Evolutionary conservation across 2,888 invertebrate genomes (phyloP).

Genomic region (Drosophila tanythrix): DNA sequence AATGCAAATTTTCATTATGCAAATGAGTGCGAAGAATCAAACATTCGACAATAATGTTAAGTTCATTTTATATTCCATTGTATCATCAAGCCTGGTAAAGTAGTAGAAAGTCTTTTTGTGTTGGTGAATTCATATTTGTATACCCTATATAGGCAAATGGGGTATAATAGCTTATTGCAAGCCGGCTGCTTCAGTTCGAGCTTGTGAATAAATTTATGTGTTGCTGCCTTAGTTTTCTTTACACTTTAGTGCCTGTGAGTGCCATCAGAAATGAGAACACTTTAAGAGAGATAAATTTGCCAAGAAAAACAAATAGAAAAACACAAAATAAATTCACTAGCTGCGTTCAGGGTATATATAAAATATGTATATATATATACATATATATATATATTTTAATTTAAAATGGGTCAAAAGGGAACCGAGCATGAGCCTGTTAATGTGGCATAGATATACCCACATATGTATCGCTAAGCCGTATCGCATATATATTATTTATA

Average conservation of each 20-base stretch:
- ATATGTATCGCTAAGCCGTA: conserved; percentile 13
- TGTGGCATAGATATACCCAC: conserved; percentile 11
- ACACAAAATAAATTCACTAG: background rate
- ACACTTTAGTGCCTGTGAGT: background rate
- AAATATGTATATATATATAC: no score
- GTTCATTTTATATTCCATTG: background rate
- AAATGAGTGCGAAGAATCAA: background rate
- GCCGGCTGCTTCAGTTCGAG: background rate
- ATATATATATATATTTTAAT: no score
- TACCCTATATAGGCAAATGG: background rate
- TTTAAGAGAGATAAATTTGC: background rate
- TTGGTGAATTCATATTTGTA: background rate
- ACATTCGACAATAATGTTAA: background rate
- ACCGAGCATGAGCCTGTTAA: conserved; percentile 25
- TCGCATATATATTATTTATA: conserved; percentile 8
- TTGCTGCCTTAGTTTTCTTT: background rate
- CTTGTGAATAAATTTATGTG: background rate
- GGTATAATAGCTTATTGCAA: background rate
- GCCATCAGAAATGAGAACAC: background rate
- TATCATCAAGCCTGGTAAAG: conserved; percentile 6
- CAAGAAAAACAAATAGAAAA: background rate
- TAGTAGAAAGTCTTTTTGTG: background rate
- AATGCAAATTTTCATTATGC: background rate
- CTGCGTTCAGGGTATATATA: background rate
- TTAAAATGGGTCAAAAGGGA: conserved; percentile 37